Conservation (phyloP, 2,797 vertebrate genomes). For the Hephaestus fuliginosus region DNA sequence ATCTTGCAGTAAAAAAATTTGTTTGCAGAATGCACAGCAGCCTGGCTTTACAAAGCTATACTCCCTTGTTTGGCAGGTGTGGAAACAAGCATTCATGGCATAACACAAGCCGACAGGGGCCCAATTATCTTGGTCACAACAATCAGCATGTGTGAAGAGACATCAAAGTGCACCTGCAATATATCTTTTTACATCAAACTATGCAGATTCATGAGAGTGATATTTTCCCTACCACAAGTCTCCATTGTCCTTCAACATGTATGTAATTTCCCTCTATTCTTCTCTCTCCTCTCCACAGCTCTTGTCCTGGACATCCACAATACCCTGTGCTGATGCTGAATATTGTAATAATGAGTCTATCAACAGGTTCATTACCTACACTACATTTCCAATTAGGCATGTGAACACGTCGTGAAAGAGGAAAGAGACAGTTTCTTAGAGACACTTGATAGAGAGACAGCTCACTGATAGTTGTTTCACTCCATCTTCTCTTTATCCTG, state of each 20-base stretch:
- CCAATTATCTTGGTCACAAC: constrained; percentile 68
- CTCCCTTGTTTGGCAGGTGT: constrained; percentile 52
- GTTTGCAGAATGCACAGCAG: constrained; percentile 34
- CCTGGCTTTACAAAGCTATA: constrained; percentile 22
- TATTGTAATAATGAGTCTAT: constrained; percentile 63
- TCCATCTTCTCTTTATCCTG: constrained; percentile 25
- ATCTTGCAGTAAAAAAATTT: constrained; percentile 34
- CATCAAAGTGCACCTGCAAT: constrained; percentile 57
- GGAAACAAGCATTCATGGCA: constrained; percentile 62
- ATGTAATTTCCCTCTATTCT: constrained; percentile 24
- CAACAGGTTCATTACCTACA: constrained; percentile 68
- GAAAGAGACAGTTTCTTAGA: constrained; percentile 12
- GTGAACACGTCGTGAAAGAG: constrained; percentile 40
- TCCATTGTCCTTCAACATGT: background rate
- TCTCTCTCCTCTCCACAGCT: constrained; percentile 19
- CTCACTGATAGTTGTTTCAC: constrained; percentile 33
- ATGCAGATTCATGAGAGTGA: constrained; percentile 18
- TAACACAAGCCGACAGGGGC: constrained; percentile 55
- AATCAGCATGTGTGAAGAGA: constrained; percentile 55
- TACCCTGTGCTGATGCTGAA: constrained; percentile 41
- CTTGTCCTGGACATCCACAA: constrained; percentile 42
- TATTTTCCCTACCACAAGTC: constrained; percentile 9
- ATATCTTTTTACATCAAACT: constrained; percentile 45
- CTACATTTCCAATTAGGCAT: constrained; percentile 65
- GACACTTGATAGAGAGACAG: constrained; percentile 37